Base-by-base conservation (phyloP, 2,888 invertebrate species). In the Chironomus tentans region DNA sequence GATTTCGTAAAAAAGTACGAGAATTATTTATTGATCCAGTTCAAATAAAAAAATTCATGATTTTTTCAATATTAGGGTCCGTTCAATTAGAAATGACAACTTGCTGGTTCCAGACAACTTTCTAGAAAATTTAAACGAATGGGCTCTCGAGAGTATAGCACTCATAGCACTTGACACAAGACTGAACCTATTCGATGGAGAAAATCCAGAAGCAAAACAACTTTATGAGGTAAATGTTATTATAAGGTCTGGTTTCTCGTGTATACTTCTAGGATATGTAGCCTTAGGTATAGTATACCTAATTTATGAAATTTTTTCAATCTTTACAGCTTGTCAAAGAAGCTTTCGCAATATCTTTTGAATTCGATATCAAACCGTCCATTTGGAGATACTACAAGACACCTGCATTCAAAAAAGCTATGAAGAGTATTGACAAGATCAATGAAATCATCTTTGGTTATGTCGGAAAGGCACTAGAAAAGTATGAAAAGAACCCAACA, bases 61-160 rank as follows among this genome's bases (percentile, higher is more conserved):
- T n/a, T n/a, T n/a, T n/a, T 68, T 5, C 10, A 84, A 84, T 76
- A 84, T 85, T n/a, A 80, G 81, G 5, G 68, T n/a, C n/a, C n/a
- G n/a, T n/a, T n/a, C 77, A 0, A 80, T 82, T 21, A 80, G 82
- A 2, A 79, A 83, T 78, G 77, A 77, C 5, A 79, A 80, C 12
- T 77, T 77, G 6, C 84, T 85, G 79, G 82, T 87, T 50, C 83
- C 84, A 0, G 80, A 79, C 0, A 80, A 87, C 78, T 87, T 88
- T 77, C 77, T 82, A 0, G 82, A 84, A 5, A 86, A 87, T 78
- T 79, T 88, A 2, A 85, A 85, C 76, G 85, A 85, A 79, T 87
- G 88, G 86, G 85, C 87, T 13, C 82, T 90, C 18, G 89, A 90
- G 81, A 87, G 85, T 0, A 81, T 85, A 2, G 82, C 82, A 4